Percentiles rank a stretch among this genome's conserved stretches.
phyloP scores from a whole-genome alignment of 2,888 invertebrate species.

The Falcaria lacertinaria region DNA sequence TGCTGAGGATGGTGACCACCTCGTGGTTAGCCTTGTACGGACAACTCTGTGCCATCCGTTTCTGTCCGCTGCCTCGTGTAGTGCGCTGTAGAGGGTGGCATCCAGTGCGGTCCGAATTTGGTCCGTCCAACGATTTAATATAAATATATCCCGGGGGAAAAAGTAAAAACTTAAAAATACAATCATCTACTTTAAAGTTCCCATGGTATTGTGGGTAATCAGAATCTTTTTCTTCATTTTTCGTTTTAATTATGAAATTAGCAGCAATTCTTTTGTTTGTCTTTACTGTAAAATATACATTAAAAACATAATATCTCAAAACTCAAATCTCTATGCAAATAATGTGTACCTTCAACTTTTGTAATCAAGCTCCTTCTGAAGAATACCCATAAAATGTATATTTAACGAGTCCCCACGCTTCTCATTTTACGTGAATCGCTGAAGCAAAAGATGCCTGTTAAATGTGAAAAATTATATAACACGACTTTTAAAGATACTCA shows the following conservation, averaged over 20 bases:
- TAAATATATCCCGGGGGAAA: too few species aligned
- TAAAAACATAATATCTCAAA: neutral
- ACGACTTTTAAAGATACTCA: neutral
- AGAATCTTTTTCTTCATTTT: neutral
- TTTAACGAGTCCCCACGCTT: neutral
- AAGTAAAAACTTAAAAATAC: too few species aligned
- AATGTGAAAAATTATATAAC: neutral
- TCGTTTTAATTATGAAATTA: neutral
- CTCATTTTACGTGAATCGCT: neutral
- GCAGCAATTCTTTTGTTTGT: neutral
- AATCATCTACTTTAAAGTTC: too few species aligned
- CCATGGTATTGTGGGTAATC: too few species aligned
- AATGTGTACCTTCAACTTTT: neutral
- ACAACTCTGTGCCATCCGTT: too few species aligned
- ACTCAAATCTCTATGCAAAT: conserved; percentile 1
- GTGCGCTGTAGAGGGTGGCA: too few species aligned
- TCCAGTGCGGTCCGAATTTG: too few species aligned
- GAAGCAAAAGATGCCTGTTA: neutral
- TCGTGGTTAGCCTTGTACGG: too few species aligned
- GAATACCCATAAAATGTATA: neutral
- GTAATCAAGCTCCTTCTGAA: neutral
- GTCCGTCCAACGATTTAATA: too few species aligned
- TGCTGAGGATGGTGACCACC: too few species aligned
- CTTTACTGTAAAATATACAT: neutral
- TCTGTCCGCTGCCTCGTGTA: too few species aligned